These are phyloP conservation scores for Felis chaus DNA, from an alignment of 2,113 vertebrate species.

Conservation along the genomic window DNA sequence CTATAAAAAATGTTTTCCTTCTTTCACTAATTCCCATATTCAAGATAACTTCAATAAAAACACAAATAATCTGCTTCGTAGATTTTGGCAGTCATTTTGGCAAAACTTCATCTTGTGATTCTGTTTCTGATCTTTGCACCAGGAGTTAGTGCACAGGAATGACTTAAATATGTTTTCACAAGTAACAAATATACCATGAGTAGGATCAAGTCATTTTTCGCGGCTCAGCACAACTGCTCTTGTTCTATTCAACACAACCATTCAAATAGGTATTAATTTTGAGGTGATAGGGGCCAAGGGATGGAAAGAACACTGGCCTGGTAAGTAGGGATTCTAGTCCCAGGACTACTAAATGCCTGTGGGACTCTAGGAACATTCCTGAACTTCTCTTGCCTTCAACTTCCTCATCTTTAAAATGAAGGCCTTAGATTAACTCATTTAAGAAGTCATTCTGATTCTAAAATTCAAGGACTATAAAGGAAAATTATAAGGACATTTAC, in stretches of 20 bases:
- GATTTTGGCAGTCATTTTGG: background rate
- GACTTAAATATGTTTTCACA: background rate
- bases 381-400: background rate
- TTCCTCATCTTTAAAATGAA: slow-evolving; percentile 2
- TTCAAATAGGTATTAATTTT: background rate
- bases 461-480: background rate
- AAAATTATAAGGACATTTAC: background rate
- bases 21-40: background rate
- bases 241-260: background rate
- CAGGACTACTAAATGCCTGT: background rate
- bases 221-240: background rate
- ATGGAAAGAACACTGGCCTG: background rate
- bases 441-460: background rate
- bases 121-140: background rate
- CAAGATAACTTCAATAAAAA: background rate
- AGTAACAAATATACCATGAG: background rate
- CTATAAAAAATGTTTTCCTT: background rate
- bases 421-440: background rate
- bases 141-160: background rate
- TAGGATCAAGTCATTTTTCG: background rate
- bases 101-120: background rate
- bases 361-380: background rate
- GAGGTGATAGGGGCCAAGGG: background rate
- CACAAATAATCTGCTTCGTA: background rate
- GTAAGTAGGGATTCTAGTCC: background rate